Evolutionary conservation across 2,113 vertebrate species (phyloP).

Genomic region (Cololabis saira): DNA sequence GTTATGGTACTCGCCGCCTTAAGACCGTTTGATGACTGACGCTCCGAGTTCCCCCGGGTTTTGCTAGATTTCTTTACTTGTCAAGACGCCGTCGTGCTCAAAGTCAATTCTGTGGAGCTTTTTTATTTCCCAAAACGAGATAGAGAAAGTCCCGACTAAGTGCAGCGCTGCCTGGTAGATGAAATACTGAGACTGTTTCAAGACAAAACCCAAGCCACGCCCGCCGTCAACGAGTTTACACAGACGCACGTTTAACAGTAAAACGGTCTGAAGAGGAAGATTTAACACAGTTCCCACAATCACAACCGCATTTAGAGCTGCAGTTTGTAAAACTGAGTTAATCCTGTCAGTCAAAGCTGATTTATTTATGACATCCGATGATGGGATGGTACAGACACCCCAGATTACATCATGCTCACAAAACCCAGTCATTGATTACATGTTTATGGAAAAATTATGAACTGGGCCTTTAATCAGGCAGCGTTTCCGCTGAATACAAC

Average conservation of each 20-base stretch:
- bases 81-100: too few species aligned
- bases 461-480: neutral
- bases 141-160: neutral
- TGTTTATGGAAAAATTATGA: too few species aligned
- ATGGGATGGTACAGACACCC: too few species aligned
- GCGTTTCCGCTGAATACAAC: neutral
- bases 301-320: neutral
- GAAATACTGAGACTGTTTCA: neutral
- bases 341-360: neutral
- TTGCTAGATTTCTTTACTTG: constrained; percentile 7
- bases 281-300: neutral
- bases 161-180: neutral
- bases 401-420: too few species aligned
- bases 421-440: too few species aligned
- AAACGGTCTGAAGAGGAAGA: neutral
- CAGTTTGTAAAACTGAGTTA: neutral
- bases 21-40: constrained; percentile 49
- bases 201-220: neutral
- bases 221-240: neutral
- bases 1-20: constrained; percentile 67
- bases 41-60: constrained; percentile 11
- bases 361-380: too few species aligned
- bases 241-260: neutral
- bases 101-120: neutral
- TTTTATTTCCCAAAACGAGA: neutral